Evolutionary conservation across 2,113 vertebrate species (phyloP).

Genomic region (Cottus gobio): DNA sequence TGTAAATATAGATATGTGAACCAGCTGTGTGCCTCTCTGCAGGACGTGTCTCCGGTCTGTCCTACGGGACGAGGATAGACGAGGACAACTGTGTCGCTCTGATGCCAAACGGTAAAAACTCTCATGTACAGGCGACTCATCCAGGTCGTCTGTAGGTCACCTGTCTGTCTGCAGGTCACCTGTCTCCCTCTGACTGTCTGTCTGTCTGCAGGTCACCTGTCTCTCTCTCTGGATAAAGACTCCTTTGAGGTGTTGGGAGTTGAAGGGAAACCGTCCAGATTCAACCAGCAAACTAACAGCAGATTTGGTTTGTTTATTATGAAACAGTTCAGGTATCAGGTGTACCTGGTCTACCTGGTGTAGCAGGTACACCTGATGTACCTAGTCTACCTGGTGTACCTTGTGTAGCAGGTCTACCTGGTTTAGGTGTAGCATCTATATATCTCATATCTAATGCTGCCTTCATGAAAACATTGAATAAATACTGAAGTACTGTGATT

Average conservation of each 20-base stretch:
- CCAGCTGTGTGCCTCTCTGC: constrained; percentile 2
- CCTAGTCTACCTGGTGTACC: too few relatives aligned
- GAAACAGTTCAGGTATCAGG: too few relatives aligned
- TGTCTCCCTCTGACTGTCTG: not conserved
- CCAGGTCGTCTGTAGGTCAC: not conserved
- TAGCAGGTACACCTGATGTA: too few relatives aligned
- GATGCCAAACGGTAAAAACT: constrained; percentile 86
- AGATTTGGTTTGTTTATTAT: constrained; percentile 85
- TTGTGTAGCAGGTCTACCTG: too few relatives aligned
- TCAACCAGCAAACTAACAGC: constrained; percentile 84
- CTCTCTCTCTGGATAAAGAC: constrained; percentile 93
- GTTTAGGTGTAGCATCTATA: too few relatives aligned
- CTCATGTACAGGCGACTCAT: not conserved
- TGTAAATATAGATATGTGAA: too few relatives aligned
- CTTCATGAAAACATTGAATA: too few relatives aligned
- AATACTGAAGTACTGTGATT: not conserved
- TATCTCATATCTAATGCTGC: too few relatives aligned
- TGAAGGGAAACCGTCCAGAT: constrained; percentile 88
- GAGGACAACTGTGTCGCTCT: constrained; percentile 90
- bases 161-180: not conserved
- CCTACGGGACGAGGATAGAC: constrained; percentile 88
- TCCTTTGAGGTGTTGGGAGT: constrained; percentile 92
- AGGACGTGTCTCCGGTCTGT: constrained; percentile 89
- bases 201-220: constrained; percentile 85
- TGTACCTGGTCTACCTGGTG: too few relatives aligned